Evolutionary conservation across 2,888 invertebrate species (phyloP), one percentile per base, ranked within the genome.

Genomic region (Dryobota labecula): DNA sequence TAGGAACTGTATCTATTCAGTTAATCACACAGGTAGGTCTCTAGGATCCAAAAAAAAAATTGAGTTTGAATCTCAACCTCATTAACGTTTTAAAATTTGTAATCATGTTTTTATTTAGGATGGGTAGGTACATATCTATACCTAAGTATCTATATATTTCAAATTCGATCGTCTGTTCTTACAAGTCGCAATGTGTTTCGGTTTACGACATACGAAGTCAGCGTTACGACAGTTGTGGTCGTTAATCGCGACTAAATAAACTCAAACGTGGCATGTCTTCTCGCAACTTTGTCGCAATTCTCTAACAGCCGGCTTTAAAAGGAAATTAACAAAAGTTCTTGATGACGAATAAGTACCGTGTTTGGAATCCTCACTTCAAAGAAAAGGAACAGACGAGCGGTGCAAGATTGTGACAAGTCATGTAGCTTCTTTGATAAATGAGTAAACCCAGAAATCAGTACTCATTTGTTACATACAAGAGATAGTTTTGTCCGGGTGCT

Each of bases 171-270:
- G 67, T 68, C 27, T 61, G 83, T 84, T 86, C 77, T 79, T 80
- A 87, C 85, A 86, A 86, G 80, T 90, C 76, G 82, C 83, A 87
- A 84, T 83, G 82, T 87, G 78, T 85, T 83, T 80, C 79, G 78
- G 81, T 90, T 90, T 87, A 90, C 85, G 88, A 86, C 84, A 78
- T 80, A 84, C 73, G 78, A 86, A 87, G 84, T 84, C 85, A 75
- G 83, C 72, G 86, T 90, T 88, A 89, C 84, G 89, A 88, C 78
- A 80, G 79, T 76, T 84, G 87, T 82, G 88, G 84, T 86, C 87
- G 88, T 91, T 91, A 89, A 90, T 89, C 87, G 86, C 81, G 84
- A 85, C 87, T 82, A 87, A 88, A 90, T 88, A 89, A 89, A 86
- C 84, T 87, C 70, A 68, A 73, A 70, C 69, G 73, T 71, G 76